phyloP scores from a whole-genome alignment of 2,888 invertebrate species.

The Zhuqinia jingwanae region DNA sequence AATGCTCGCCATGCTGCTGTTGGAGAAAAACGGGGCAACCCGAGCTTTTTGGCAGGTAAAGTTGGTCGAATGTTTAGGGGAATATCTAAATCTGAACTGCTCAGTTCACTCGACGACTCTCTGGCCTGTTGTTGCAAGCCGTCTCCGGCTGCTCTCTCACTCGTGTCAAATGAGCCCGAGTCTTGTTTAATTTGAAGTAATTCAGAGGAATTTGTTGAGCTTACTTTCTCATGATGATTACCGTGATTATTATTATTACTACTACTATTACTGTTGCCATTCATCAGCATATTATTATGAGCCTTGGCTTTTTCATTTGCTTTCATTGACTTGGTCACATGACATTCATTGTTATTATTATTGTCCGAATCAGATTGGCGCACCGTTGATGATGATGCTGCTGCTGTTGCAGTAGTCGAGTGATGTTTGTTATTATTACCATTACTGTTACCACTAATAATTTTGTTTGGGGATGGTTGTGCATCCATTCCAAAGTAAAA shows the following conservation, averaged over 20 bases:
- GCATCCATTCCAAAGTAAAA: conserved; percentile 91
- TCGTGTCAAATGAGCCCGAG: conserved; percentile 81
- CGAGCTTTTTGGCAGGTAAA: conserved; percentile 88
- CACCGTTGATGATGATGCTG: no score
- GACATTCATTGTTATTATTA: conserved; percentile 60
- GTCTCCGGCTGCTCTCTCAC: conserved; percentile 80
- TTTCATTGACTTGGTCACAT: conserved; percentile 46
- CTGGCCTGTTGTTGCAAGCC: conserved; percentile 62
- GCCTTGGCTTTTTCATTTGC: conserved; percentile 36
- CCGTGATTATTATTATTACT: conserved; percentile 1
- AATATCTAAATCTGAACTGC: conserved; percentile 83
- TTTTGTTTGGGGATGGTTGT: conserved; percentile 42
- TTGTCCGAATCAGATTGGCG: conserved; percentile 75
- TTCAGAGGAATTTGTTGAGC: conserved; percentile 62
- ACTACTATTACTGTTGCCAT: conserved; percentile 18
- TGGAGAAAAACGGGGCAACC: conserved; percentile 91
- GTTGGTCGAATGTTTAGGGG: conserved; percentile 89
- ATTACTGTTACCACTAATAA: conserved; percentile 27
- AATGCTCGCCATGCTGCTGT: conserved; percentile 91
- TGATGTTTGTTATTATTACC: conserved; percentile 52
- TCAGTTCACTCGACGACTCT: conserved; percentile 78
- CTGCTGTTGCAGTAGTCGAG: conserved; percentile 51
- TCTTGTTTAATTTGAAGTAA: conserved; percentile 80
- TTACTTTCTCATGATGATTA: conserved; percentile 62
- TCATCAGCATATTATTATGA: conserved; percentile 39